Conservation (phyloP, 2,113 vertebrate genomes). For the Cavia porcellus region DNA sequence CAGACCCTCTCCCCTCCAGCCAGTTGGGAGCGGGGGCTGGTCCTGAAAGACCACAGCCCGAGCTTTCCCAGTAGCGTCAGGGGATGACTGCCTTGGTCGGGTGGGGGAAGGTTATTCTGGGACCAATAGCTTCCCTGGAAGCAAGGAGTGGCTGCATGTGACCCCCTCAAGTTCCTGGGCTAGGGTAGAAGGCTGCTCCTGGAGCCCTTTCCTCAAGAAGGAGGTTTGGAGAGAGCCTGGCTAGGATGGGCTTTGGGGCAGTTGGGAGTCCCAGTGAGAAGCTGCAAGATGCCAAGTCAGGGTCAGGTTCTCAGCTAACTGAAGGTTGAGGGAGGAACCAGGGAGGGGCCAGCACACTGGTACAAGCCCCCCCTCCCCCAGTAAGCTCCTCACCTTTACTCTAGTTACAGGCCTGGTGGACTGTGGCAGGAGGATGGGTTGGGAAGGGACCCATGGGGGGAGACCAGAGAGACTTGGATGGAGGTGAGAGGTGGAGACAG, state of each 20-base stretch:
- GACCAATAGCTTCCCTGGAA: neutral
- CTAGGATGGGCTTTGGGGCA: neutral
- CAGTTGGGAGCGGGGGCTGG: conserved; percentile 21
- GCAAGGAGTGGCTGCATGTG: neutral
- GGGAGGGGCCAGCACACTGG: neutral
- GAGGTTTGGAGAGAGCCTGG: neutral
- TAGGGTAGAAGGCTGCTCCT: neutral
- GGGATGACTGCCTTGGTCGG: neutral
- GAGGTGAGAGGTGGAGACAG: neutral
- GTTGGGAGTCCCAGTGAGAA: neutral
- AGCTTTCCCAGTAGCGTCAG: neutral
- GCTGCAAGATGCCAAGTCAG: neutral
- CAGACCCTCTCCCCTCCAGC: neutral
- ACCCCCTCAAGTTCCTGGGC: neutral
- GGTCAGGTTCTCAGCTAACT: neutral
- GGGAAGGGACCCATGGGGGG: neutral
- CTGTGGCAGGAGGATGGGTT: neutral
- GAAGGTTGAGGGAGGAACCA: neutral
- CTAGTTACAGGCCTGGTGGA: neutral
- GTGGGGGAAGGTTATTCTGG: neutral
- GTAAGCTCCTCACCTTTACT: neutral
- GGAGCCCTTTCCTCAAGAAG: conserved; percentile 37
- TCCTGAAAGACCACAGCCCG: neutral
- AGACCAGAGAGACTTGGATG: neutral
- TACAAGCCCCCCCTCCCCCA: neutral